Conservation (phyloP, 1,140 invertebrate genomes). For the Wasmannia auropunctata region DNA sequence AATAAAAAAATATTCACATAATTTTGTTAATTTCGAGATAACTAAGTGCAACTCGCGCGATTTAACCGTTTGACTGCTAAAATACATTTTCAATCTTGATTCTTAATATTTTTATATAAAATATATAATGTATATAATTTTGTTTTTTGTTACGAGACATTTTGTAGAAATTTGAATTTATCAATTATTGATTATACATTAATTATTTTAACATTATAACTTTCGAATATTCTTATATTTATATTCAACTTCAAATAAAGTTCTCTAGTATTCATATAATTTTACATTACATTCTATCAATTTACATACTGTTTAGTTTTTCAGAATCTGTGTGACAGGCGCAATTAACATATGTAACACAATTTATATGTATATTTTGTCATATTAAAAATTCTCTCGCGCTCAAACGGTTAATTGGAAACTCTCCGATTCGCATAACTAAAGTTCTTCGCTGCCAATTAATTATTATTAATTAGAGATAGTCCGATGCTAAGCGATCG, state of each 20-base stretch:
- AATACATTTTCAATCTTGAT: not conserved
- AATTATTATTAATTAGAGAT: constrained; percentile 49
- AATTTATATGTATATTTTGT: not conserved
- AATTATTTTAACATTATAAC: not conserved
- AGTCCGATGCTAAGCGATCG: constrained; percentile 41
- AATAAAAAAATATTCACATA: constrained; percentile 6
- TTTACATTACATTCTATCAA: not conserved
- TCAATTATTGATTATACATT: not conserved
- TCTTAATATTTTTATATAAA: not conserved
- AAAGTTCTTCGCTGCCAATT: constrained; percentile 57
- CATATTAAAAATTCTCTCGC: constrained; percentile 31
- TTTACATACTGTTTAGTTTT: constrained; percentile 16
- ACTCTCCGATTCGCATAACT: constrained; percentile 55
- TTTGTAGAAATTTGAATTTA: not conserved
- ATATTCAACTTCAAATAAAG: not conserved
- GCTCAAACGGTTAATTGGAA: constrained; percentile 52
- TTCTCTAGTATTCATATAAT: not conserved
- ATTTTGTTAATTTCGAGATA: constrained; percentile 21
- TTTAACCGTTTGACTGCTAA: constrained; percentile 52
- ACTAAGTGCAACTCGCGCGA: not conserved
- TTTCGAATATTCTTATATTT: not conserved
- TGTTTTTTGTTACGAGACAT: not conserved
- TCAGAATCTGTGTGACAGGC: not conserved
- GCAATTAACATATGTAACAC: not conserved
- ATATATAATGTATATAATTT: not conserved